phyloP scores from a whole-genome alignment of 2,797 vertebrate species.

The Propithecus deckenii region DNA sequence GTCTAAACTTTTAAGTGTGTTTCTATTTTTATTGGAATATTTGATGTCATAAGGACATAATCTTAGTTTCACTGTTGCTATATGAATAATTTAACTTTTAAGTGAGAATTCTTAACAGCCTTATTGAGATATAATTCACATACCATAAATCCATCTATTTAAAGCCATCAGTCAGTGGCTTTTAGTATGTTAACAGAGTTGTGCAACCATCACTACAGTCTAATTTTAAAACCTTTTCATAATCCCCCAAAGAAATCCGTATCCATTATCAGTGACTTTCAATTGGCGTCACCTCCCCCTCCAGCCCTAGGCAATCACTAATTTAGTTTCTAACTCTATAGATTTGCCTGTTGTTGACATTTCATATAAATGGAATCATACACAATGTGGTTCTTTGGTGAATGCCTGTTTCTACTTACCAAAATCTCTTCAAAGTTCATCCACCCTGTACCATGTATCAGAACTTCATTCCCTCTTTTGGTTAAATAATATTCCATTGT shows the following conservation, averaged over 20 bases:
- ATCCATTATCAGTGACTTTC: not conserved
- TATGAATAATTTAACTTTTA: constrained; percentile 16
- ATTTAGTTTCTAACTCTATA: not conserved
- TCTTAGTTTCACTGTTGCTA: not conserved
- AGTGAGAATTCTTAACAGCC: not conserved
- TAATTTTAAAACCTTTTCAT: constrained; percentile 45
- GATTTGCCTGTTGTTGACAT: not conserved
- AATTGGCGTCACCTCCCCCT: not conserved
- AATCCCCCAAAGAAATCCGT: not conserved
- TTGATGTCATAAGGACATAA: not conserved
- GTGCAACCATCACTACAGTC: not conserved
- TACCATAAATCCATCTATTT: not conserved
- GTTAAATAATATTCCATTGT: not conserved
- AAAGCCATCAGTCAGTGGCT: not conserved
- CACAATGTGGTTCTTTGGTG: not conserved
- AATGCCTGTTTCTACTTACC: not conserved
- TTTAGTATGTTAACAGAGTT: not conserved
- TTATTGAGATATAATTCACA: constrained; percentile 1
- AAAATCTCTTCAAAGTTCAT: not conserved
- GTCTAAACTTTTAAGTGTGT: not conserved
- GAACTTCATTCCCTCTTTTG: not conserved
- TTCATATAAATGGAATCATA: not conserved
- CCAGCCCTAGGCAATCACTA: not conserved
- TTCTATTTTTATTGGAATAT: constrained; percentile 20
- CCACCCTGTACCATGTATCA: not conserved